phyloP scores from a whole-genome alignment of 2,888 invertebrate species.

The Itoplectis maculator region DNA sequence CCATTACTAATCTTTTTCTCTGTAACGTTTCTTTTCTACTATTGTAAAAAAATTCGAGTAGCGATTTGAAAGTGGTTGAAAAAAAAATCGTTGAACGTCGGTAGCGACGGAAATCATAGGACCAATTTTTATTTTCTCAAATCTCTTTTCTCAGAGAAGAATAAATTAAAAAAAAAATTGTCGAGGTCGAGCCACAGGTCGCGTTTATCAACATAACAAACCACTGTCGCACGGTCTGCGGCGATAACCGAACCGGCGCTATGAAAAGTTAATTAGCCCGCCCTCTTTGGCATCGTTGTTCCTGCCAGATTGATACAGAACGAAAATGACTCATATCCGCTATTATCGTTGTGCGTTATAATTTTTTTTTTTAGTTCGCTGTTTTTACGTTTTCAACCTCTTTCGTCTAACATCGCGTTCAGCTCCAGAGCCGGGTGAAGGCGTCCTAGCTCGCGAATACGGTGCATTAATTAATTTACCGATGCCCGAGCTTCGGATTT shows the following conservation, averaged over 20 bases:
- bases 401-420: neutral
- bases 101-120: too few relatives aligned
- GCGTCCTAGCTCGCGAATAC: conserved; percentile 23
- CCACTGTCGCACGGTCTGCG: conserved; percentile 69
- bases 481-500: conserved; percentile 30
- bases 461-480: conserved; percentile 49
- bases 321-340: neutral
- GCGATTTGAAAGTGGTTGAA: too few relatives aligned
- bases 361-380: conserved; percentile 1
- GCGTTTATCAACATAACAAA: conserved; percentile 65
- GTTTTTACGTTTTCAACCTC: neutral
- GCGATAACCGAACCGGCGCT: conserved; percentile 60
- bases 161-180: neutral
- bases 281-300: neutral
- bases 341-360: neutral
- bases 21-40: too few relatives aligned
- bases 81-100: too few relatives aligned
- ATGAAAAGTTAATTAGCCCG: conserved; percentile 25
- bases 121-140: neutral
- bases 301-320: neutral
- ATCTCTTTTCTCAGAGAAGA: neutral
- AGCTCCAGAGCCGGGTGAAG: conserved; percentile 1
- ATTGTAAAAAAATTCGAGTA: too few relatives aligned
- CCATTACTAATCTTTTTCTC: too few relatives aligned
- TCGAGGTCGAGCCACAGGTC: conserved; percentile 33